These are phyloP conservation scores for Sarcophaga variegata DNA, from an alignment of 2,888 invertebrate genomes.

Conservation along the genomic window DNA sequence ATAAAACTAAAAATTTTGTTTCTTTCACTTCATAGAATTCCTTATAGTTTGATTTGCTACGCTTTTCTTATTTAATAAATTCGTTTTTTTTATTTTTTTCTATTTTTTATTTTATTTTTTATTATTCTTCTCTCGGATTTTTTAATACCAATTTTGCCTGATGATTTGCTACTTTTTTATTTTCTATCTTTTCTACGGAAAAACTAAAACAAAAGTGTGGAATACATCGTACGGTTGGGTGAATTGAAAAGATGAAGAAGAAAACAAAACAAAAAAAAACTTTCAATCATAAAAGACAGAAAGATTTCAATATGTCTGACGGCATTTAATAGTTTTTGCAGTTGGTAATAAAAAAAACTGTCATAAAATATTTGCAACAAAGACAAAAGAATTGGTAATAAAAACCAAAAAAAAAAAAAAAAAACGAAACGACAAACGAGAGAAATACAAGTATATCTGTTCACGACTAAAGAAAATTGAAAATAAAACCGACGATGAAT, in stretches of 20 bases:
- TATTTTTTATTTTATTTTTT: slow-evolving; percentile 48
- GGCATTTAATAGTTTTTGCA: slow-evolving; percentile 66
- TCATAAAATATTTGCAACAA: slow-evolving; percentile 68
- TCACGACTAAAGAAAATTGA: background rate
- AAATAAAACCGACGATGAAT: background rate
- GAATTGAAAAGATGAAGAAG: background rate
- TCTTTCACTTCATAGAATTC: slow-evolving; percentile 51
- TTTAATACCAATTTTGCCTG: slow-evolving; percentile 33
- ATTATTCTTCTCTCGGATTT: slow-evolving; percentile 14
- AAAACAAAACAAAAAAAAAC: slow-evolving; percentile 54
- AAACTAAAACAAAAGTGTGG: slow-evolving; percentile 53
- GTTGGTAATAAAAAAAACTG: slow-evolving; percentile 61
- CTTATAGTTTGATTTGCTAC: slow-evolving; percentile 51
- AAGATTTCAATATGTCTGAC: slow-evolving; percentile 66
- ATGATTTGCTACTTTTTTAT: slow-evolving; percentile 56
- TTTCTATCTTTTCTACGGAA: slow-evolving; percentile 5
- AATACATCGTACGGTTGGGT: slow-evolving; percentile 6
- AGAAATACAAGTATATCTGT: background rate
- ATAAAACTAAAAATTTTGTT: slow-evolving; percentile 54
- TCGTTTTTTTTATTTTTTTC: slow-evolving; percentile 12
- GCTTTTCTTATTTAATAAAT: background rate
- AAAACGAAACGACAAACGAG: background rate
- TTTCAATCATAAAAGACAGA: slow-evolving; percentile 64
- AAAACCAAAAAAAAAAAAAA: slow-evolving; percentile 21
- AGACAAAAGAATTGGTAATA: slow-evolving; percentile 65